Base-by-base conservation (phyloP, 1,140 invertebrate species). In the Pachyrhynchus sulphureomaculatus region DNA sequence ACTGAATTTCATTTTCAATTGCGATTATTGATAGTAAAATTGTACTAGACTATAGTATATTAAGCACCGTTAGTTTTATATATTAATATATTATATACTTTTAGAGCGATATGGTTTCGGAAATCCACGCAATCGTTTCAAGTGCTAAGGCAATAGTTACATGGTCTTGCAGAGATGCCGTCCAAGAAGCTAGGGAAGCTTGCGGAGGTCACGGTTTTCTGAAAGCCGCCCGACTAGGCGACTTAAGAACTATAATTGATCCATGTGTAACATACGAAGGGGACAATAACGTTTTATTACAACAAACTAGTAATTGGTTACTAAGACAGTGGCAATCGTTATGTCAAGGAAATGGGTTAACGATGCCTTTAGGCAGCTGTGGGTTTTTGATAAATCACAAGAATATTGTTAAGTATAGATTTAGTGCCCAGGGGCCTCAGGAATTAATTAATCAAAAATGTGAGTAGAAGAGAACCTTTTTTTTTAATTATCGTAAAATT, bases 251-350 rank as follows among this genome's bases (percentile, higher is more conserved):
- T 76, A 90, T 93, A 75, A 88, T 95, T 77, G 95, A 98, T 79
- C 90, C 93, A 0, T 92, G 91, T 62, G 89, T 90, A 64, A 98
- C 95, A 0, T 98, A 96, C 71, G 95, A 98, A 80, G 96, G 95
- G 4, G 95, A 98, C 74, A 96, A 96, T 77, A 96, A 95, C 77
- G 93, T 98, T 34, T 80, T 98, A 4, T 82, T 93, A 10, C 95
- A 98, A 74, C 96, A 98, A 82, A 87, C 93, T 0, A 93, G 91
- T 74, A 98, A 98, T 75, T 93, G 90, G 88, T 77, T 95, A 26
- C 69, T 95, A 36, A 80, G 81, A 17, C 84, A 91, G 71, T 88
- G 85, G 83, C 68, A 76, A 41, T 78, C 76, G 29, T 61, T 79
- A 4, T 66, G 76, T 37, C 71, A 78, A 5, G 74, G 80, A 13